Base-by-base conservation (phyloP, 2,797 vertebrate species). In the Lophius americanus region DNA sequence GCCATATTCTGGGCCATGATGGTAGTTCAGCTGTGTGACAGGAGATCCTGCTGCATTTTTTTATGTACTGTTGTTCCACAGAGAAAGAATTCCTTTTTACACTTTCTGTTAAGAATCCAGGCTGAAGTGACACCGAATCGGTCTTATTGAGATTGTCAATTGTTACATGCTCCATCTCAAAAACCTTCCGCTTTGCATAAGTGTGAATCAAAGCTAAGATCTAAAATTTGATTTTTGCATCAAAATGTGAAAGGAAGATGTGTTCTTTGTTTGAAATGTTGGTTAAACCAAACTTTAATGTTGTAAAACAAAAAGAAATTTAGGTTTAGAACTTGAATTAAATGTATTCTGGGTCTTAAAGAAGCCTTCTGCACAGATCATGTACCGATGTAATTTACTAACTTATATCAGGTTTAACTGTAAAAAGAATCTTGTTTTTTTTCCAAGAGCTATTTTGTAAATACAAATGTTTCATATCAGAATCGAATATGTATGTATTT, bases 1-100 rank as follows among this genome's bases (percentile, higher is more conserved):
- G 98, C 94, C 98, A 99, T 95, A 99, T 99, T 71, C 91, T 99
- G 76, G 98, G 98, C 76, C 98, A 99, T 0, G 98, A 98, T 76
- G 98, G 98, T 89, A 98, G 96, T 88, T 99, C 98, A 1, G 96
- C 98, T 36, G 96, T 99, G 50, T 99, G 76, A 90, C 12, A 7
- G 5, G 9, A 56, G 33, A 9, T 36, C 57, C 59, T 89, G 85
- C 68, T 68, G 63, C 60, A 36, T 56, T 49, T 6, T 49, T 6
- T 39, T 9, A 55, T 46, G 12, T 59, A 53, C 52, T 58, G 47
- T 4, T 59, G 14, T 61, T 59, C 44, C 58, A 37, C 36, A 80
- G 33, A 51, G 48, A 33, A 60, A 59, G 51, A 12, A 11, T 8
- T 36, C 7, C 57, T 60, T 38, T 60, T 72, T 48, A 9, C 68